Conservation (phyloP, 2,113 vertebrate species). For the Anolis carolinensis region DNA sequence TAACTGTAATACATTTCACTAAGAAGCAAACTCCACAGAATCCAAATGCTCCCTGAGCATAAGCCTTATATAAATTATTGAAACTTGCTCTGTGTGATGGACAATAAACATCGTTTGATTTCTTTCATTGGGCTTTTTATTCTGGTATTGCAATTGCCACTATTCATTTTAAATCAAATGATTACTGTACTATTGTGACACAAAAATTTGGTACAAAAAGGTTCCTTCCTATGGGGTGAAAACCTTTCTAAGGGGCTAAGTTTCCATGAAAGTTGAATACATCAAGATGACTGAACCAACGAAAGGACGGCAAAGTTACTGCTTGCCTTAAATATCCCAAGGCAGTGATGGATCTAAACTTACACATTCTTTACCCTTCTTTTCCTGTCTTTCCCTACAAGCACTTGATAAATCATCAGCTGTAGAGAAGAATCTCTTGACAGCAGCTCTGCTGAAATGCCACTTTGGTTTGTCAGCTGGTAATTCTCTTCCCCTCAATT, state of each 20-base stretch:
- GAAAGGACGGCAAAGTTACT: neutral
- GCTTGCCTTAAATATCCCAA: slow-evolving; percentile 19
- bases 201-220: neutral
- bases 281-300: neutral
- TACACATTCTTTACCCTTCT: slow-evolving; percentile 11
- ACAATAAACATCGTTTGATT: neutral
- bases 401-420: slow-evolving; percentile 41
- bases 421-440: slow-evolving; percentile 5
- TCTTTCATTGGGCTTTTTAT: neutral
- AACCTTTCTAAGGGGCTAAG: neutral
- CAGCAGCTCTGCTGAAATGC: slow-evolving; percentile 2
- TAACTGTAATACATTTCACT: neutral
- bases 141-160: neutral
- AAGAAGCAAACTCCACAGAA: neutral
- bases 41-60: neutral
- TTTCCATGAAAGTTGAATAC: neutral
- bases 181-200: neutral
- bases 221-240: neutral
- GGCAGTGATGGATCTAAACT: slow-evolving; percentile 22
- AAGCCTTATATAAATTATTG: no score
- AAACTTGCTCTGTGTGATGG: neutral
- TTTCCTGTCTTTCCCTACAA: slow-evolving; percentile 28
- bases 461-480: neutral
- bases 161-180: neutral
- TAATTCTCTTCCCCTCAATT: neutral